Base-by-base conservation (phyloP, 2,888 invertebrate species). In the Lycophotia porphyrea region DNA sequence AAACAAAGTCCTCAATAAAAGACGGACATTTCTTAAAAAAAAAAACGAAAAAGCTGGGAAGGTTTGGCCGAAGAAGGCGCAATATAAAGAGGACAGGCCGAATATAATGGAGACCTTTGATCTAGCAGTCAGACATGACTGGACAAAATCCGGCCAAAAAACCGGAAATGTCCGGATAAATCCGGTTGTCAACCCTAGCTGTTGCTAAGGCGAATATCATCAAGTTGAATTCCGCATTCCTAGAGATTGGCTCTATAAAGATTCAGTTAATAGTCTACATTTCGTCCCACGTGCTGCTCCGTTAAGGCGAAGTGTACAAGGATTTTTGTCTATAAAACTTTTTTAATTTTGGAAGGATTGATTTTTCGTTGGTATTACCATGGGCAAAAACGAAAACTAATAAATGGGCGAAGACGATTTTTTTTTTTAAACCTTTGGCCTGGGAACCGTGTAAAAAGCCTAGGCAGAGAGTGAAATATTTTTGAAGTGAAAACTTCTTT, bases 211-310 rank as follows among this genome's bases (percentile, higher is more conserved):
- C 84, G 84, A 88, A 88, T 89, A 89, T 89, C 86, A 86, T 83
- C 84, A 86, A 86, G 86, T 87, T 86, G 84, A 88, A 90, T 94
- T 94, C 93, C 94, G 93, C 94, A 93, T 95, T 95, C 94, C 89
- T 76, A 78, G 76, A 88, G 88, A 90, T 91, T 91, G 89, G 90
- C 91, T 92, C 92, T 92, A 91, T 92, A 92, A 93, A 94, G 92
- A 93, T 92, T 90, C 88, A 87, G 91, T 91, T 94, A 93, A 93
- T 93, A 89, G 92, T 90, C 92, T 83, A 89, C 89, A 88, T 91
- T 87, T 90, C 94, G 85, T 90, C 94, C 93, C 93, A 94, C 94
- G 92, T 92, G 90, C 87, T 88, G 64, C 65, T 65, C 74, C 49
- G 78, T 94, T 94, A 94, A 94, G 94, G 94, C 87, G 88, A 84